A percentile compares a stretch with the other conserved stretches of the same genome.
These are phyloP conservation scores for Simalia tracyae DNA, from an alignment of 2,797 vertebrate species.

Conservation along the genomic window DNA sequence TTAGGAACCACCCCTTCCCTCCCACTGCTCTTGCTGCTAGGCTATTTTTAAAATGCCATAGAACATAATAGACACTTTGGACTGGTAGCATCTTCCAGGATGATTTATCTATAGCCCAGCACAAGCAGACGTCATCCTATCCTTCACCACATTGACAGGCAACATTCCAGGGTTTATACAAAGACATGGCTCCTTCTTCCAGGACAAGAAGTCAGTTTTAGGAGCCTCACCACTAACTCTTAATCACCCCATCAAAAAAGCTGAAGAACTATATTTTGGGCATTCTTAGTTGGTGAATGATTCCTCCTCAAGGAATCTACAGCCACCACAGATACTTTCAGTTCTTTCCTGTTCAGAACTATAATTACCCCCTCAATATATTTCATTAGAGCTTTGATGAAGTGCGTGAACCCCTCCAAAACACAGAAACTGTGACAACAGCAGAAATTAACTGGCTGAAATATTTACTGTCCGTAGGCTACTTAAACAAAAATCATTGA, in stretches of 20 bases:
- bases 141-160: neutral
- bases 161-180: neutral
- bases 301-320: neutral
- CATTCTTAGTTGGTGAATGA: neutral
- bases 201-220: neutral
- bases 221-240: neutral
- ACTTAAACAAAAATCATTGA: neutral
- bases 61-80: slow-evolving; percentile 56
- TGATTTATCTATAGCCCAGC: slow-evolving; percentile 42
- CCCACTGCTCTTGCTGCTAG: slow-evolving; percentile 53
- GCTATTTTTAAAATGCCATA: slow-evolving; percentile 68
- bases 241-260: neutral
- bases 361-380: neutral
- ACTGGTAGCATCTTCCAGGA: slow-evolving; percentile 56
- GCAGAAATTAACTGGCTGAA: neutral
- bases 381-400: neutral
- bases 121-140: slow-evolving; percentile 3
- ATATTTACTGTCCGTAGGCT: neutral
- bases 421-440: neutral
- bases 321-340: neutral
- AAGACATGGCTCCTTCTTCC: neutral
- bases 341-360: neutral
- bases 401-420: neutral
- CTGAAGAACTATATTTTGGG: neutral
- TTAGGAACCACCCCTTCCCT: slow-evolving; percentile 60